Evolutionary conservation across 2,113 vertebrate genomes (phyloP), one percentile per base, ranked within the genome.

Genomic region (Oncorhynchus mykiss): DNA sequence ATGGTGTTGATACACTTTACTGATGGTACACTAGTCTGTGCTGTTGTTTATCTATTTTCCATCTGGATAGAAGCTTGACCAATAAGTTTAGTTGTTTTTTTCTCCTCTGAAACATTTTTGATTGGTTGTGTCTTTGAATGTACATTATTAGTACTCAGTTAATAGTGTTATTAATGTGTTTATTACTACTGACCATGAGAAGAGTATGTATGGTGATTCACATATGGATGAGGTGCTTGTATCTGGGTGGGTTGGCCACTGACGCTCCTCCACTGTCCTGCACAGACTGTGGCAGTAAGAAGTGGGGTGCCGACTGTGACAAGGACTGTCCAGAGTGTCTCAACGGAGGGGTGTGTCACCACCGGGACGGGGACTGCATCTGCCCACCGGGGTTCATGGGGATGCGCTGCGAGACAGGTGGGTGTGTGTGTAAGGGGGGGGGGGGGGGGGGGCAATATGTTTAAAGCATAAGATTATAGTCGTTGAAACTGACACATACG

Each of bases 321-420:
- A 95, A 94, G 84, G 95, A 97, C 71, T 99, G 98, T 83, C 95
- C 95, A 0, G 93, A 95, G 77, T 99, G 98, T 76, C 91, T 97
- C 66, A 98, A 99, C 0, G 96, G 96, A 0, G 98, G 97, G 2
- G 65, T 97, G 79, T 99, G 98, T 87, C 96, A 99, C 0, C 96
- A 97, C 84, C 85, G 85, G 0, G 91, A 93, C 0, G 98, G 98
- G 0, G 96, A 97, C 84, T 99, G 98, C 67, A 84, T 99, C 82
- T 99, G 98, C 24, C 96, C 97, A 12, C 98, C 98, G 0, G 98
- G 98, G 6, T 99, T 99, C 86, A 99, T 95, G 85, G 98, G 98
- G 20, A 96, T 93, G 27, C 95, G 92, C 78, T 99, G 98, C 18
- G 97, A 99, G 87, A 95, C 95, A 91, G 96, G 98, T 99, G 89